phyloP scores from a whole-genome alignment of 2,113 vertebrate genomes.

The Irena cyanogastra region DNA sequence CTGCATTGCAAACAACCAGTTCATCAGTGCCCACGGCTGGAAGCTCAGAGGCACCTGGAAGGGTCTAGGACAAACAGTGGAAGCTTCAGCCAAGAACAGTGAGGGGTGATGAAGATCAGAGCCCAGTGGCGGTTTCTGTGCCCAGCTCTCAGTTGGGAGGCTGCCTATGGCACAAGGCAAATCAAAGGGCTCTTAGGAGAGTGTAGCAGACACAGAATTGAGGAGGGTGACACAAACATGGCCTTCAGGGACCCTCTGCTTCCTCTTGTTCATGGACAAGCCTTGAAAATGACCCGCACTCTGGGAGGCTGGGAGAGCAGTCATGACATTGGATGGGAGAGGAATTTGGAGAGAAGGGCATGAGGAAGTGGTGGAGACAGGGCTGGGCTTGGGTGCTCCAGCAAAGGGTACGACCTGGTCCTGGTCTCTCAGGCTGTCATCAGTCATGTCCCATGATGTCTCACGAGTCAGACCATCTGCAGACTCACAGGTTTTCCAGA shows the following conservation, averaged over 20 bases:
- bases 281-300: accelerated
- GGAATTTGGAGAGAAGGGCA: neutral
- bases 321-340: accelerated
- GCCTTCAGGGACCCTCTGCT: neutral
- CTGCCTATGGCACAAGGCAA: neutral
- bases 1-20: accelerated
- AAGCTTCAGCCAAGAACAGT: neutral
- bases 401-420: neutral
- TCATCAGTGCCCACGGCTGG: neutral
- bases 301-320: neutral
- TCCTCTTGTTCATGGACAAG: neutral
- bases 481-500: neutral
- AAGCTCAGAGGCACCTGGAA: neutral
- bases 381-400: neutral
- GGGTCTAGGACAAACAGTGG: neutral
- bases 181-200: neutral
- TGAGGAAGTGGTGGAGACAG: neutral
- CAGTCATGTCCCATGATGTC: conserved; percentile 24
- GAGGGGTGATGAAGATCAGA: neutral
- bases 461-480: conserved; percentile 30
- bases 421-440: neutral
- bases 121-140: neutral
- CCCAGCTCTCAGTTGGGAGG: neutral
- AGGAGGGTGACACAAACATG: neutral
- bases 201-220: accelerated